Conservation (phyloP, 2,888 invertebrate genomes). For the Oxyteleia sp. region DNA sequence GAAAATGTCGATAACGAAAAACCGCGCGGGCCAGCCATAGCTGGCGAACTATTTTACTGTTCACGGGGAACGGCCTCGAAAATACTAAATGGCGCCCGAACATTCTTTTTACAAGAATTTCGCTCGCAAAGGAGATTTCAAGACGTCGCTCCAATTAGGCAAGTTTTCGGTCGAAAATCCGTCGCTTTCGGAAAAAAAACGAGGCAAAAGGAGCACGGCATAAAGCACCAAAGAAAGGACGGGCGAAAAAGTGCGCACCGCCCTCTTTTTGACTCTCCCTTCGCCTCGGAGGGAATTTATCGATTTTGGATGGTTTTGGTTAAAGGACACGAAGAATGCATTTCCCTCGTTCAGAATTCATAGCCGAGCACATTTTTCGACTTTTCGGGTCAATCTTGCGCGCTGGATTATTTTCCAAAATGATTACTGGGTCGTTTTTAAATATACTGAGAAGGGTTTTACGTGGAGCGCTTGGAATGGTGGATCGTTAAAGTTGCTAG, state of each 20-base stretch:
- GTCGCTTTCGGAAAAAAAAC: background rate
- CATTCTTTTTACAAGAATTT: slow-evolving; percentile 25
- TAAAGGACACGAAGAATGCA: slow-evolving; percentile 63
- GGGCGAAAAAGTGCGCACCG: slow-evolving; percentile 36
- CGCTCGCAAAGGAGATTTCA: slow-evolving; percentile 22
- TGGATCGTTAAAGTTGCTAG: background rate
- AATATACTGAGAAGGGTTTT: background rate
- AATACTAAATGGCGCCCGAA: slow-evolving; percentile 25
- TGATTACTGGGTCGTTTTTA: background rate
- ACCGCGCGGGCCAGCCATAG: slow-evolving; percentile 80
- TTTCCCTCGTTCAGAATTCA: slow-evolving; percentile 50
- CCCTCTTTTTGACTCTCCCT: slow-evolving; percentile 52
- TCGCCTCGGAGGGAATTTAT: slow-evolving; percentile 44
- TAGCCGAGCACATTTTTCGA: slow-evolving; percentile 38
- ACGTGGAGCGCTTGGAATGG: background rate
- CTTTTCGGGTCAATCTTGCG: slow-evolving; percentile 7
- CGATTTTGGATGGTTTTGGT: slow-evolving; percentile 67
- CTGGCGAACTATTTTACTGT: slow-evolving; percentile 79
- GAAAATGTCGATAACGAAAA: slow-evolving; percentile 88
- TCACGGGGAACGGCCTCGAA: slow-evolving; percentile 55
- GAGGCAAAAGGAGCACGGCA: slow-evolving; percentile 5
- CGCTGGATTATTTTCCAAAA: background rate
- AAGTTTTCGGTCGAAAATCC: slow-evolving; percentile 9
- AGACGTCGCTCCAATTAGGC: slow-evolving; percentile 36
- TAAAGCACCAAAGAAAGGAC: background rate